phyloP scores from a whole-genome alignment of 2,797 vertebrate species.

The Cynopterus sphinx region DNA sequence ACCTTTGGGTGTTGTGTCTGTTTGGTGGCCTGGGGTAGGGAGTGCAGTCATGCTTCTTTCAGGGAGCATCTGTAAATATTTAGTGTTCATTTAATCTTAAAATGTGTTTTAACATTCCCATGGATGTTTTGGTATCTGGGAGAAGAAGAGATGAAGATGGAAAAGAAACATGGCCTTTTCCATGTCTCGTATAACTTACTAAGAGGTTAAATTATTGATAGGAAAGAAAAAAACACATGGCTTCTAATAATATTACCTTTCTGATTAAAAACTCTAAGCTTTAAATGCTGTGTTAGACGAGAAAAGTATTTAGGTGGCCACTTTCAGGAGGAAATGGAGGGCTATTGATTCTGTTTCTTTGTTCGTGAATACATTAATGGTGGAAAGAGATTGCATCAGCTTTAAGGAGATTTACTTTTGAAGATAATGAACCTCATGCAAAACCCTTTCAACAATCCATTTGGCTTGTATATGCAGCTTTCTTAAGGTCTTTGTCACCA shows the following conservation, averaged over 20 bases:
- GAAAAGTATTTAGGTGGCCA: not conserved
- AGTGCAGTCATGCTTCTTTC: not conserved
- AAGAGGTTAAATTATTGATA: constrained; percentile 35
- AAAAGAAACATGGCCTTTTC: constrained; percentile 3
- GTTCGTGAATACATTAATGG: not conserved
- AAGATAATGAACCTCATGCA: not conserved
- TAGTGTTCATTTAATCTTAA: not conserved
- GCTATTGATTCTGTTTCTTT: not conserved
- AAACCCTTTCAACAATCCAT: not conserved
- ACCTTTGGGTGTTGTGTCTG: not conserved
- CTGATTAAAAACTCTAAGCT: not conserved
- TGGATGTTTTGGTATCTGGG: not conserved
- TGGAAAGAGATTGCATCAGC: not conserved
- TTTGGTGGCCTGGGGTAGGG: not conserved
- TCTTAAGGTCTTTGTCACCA: not conserved
- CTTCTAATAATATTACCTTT: not conserved
- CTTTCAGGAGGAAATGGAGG: not conserved
- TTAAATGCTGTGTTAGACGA: not conserved
- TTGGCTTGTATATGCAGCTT: not conserved
- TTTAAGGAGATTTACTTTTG: not conserved
- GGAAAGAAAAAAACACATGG: not conserved
- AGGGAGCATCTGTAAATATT: not conserved
- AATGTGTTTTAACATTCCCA: not conserved
- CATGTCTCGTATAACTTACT: not conserved
- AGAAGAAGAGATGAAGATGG: not conserved